A percentile compares a stretch with the other conserved stretches of the same genome.
Evolutionary conservation across 2,113 vertebrate species (phyloP).

Genomic region (Tupaia chinensis): DNA sequence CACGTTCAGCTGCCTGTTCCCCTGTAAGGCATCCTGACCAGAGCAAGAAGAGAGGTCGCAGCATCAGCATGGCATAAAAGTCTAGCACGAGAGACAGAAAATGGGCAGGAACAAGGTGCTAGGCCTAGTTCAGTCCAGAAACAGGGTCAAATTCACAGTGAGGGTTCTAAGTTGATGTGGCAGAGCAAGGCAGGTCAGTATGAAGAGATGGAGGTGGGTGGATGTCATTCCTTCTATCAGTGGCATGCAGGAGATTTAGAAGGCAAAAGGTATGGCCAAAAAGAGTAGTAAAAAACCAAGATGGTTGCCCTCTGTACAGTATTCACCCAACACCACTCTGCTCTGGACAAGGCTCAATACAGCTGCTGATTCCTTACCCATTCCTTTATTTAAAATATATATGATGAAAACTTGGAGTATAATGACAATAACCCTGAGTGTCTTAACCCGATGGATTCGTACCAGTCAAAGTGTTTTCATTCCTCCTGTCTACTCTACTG

Average conservation of each 20-base stretch:
- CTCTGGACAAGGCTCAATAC: background rate
- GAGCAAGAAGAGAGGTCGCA: background rate
- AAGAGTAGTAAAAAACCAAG: background rate
- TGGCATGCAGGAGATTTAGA: background rate
- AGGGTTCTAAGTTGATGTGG: background rate
- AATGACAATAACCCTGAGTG: background rate
- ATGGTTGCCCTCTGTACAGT: fast-evolving
- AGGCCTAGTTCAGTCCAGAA: background rate
- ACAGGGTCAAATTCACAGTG: background rate
- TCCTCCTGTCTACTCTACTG: background rate
- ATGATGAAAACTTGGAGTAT: background rate
- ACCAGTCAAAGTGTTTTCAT: background rate
- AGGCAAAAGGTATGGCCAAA: fast-evolving
- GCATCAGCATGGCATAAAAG: fast-evolving
- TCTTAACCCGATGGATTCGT: background rate
- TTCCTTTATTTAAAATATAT: background rate
- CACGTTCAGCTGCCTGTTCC: background rate
- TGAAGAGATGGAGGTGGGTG: no score
- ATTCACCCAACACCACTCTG: no score
- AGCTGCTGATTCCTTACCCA: background rate
- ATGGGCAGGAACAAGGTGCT: background rate
- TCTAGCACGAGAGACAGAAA: background rate
- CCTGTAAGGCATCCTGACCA: background rate
- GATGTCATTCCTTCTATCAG: background rate
- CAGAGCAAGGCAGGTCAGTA: background rate